Percentiles rank a stretch among this genome's conserved stretches.
These are phyloP conservation scores for Falco berigora DNA, from an alignment of 2,797 vertebrate species.

Conservation along the genomic window DNA sequence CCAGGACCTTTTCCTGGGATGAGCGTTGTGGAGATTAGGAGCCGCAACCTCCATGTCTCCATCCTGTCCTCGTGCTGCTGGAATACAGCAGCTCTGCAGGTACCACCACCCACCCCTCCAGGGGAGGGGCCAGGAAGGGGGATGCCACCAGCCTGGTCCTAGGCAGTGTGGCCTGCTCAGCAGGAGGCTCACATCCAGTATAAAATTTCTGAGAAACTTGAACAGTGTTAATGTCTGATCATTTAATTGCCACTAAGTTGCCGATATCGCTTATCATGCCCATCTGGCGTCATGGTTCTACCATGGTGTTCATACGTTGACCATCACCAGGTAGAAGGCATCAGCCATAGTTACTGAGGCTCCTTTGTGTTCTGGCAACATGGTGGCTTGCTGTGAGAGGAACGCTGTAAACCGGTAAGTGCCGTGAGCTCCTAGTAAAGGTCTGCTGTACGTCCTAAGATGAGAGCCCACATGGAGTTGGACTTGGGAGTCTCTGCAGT, in stretches of 20 bases:
- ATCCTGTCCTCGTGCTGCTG: background rate
- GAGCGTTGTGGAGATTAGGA: background rate
- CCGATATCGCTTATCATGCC: accelerated
- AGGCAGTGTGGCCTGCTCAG: background rate
- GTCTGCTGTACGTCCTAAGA: background rate
- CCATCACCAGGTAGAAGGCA: background rate
- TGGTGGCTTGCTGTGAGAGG: background rate
- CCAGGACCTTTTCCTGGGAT: background rate
- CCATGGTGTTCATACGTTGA: background rate
- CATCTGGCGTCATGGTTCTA: accelerated
- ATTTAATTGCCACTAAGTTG: background rate
- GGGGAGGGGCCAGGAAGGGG: background rate
- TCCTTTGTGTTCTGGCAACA: background rate
- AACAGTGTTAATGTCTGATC: background rate
- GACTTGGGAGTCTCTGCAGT: background rate
- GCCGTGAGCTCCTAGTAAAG: background rate
- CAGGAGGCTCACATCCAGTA: background rate
- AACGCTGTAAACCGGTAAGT: background rate
- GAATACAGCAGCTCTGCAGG: background rate
- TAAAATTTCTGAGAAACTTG: background rate
- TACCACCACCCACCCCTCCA: background rate
- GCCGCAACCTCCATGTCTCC: background rate
- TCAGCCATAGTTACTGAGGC: background rate
- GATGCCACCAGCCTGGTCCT: background rate
- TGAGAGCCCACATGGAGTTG: background rate